phyloP scores from a whole-genome alignment of 2,113 vertebrate species.

The Hyperoodon ampullatus region DNA sequence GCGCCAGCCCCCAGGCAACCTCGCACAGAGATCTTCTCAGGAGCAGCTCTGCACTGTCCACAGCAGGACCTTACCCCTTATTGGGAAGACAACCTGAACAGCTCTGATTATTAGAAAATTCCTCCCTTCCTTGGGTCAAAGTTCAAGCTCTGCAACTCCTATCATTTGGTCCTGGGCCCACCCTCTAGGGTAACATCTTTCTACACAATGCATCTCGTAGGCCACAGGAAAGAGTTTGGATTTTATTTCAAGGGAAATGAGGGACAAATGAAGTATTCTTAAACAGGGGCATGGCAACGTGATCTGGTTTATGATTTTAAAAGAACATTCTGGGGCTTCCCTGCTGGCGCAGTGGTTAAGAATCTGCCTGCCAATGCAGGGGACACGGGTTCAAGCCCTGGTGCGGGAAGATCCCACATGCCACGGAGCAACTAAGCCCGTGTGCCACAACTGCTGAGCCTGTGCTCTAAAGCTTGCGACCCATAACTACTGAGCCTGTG shows the following conservation, averaged over 20 bases:
- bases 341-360: no score
- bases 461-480: no score
- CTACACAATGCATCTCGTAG: background rate
- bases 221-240: background rate
- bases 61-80: no score
- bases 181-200: background rate
- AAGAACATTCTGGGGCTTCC: background rate
- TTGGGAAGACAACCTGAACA: background rate
- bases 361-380: no score
- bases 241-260: background rate
- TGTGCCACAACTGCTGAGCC: no score
- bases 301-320: background rate
- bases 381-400: no score
- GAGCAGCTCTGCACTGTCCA: background rate
- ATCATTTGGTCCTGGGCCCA: background rate
- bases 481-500: no score
- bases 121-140: background rate
- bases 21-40: background rate
- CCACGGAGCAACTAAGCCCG: no score
- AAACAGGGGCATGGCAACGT: background rate
- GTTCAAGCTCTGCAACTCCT: background rate
- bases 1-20: background rate
- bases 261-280: background rate
- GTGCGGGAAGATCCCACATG: no score
- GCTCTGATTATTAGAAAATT: background rate